Conservation (phyloP, 2,797 vertebrate species). For the Sebastolobus alascanus region DNA sequence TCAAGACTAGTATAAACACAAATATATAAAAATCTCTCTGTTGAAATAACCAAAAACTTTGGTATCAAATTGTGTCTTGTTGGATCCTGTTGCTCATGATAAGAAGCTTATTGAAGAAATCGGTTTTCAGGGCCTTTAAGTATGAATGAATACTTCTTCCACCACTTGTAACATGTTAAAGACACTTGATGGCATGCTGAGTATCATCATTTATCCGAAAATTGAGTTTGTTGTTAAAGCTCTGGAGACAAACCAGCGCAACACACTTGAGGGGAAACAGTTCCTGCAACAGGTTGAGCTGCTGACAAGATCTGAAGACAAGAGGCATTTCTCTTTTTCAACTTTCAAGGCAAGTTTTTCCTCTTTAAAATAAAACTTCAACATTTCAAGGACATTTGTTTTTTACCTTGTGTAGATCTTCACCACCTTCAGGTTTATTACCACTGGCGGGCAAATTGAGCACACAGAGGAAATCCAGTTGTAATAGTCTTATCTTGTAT, state of each 20-base stretch:
- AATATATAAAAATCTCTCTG: background rate
- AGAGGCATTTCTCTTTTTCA: slow-evolving; percentile 8
- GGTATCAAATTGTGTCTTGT: background rate
- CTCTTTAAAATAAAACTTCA: slow-evolving; percentile 8
- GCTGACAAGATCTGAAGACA: background rate
- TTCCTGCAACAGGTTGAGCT: slow-evolving; percentile 34
- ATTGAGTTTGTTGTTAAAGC: slow-evolving; percentile 12
- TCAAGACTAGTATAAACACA: background rate
- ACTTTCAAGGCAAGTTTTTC: background rate
- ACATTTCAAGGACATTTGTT: slow-evolving; percentile 37
- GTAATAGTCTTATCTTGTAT: slow-evolving; percentile 65
- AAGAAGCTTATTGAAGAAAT: background rate
- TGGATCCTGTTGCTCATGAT: background rate
- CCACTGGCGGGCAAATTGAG: slow-evolving; percentile 70
- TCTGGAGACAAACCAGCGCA: background rate
- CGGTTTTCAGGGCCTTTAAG: background rate
- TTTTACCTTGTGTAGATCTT: slow-evolving; percentile 42
- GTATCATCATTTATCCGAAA: background rate
- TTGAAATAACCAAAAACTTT: background rate
- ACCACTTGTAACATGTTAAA: background rate
- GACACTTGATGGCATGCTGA: background rate
- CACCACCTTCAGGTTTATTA: slow-evolving; percentile 55
- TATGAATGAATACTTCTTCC: background rate
- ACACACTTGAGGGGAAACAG: background rate
- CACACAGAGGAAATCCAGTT: slow-evolving; percentile 45